Base-by-base conservation (phyloP, 2,113 vertebrate species). In the Ciconia boyciana region DNA sequence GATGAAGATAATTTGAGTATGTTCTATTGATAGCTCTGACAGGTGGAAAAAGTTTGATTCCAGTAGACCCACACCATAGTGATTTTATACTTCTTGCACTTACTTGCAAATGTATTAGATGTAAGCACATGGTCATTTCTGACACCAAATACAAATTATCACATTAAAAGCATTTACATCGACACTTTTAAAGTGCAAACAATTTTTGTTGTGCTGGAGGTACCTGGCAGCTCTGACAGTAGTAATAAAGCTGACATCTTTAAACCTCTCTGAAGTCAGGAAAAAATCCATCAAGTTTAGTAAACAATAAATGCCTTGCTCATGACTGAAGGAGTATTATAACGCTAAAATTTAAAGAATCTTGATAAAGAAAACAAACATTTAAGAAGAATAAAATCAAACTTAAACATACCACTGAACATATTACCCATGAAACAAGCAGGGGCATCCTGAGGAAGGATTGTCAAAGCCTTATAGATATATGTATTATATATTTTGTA, bases 11-110 rank as follows among this genome's bases (percentile, higher is more conserved):
- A 77, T 88, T 88, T 54, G 22, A 29, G 12, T 68, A 51, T 64
- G 11, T 65, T 82, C 24, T 82, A 55, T 8, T 61, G 64, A 31
- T 64, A 11, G 13, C 19, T 66, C 66, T 49, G 32, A 34, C 16
- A 81, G 11, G 9, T 72, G 10, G 32, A 54, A 92, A 64, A 79
- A 4, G 4, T 55, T 77, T 71, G 8, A 55, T 89, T 81, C 29
- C 11, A 25, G 15, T 24, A 69, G 41, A 79, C 22, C 9, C 0
- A 2, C 6, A 15, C 17, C 1, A 2, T 36, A 31, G 25, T 39
- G 21, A 36, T 92, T n/a, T 74, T 51, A 41, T 51, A 48, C 6
- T 44, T 69, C 36, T 36, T 72, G 6, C 7, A 57, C 46, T 36
- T 39, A 4, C 24, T 28, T 86, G 11, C 16, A 49, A 65, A 51